Evolutionary conservation across 2,113 vertebrate genomes (phyloP), one percentile per base, ranked within the genome.

Genomic region (Sinocyclocheilus rhinocerous): DNA sequence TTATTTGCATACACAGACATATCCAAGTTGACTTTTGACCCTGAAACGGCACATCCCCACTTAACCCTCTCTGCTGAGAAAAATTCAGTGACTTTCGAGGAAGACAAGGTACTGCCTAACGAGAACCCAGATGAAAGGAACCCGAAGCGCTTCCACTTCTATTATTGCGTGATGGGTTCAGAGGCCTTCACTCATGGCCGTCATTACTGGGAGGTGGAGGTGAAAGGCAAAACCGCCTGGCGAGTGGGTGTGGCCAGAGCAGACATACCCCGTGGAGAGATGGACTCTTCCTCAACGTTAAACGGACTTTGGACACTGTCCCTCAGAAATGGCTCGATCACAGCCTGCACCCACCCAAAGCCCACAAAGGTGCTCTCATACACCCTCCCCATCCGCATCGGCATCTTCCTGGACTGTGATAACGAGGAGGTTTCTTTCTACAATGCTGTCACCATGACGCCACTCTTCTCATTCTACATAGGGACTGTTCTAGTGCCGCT

Each of bases 161-260:
- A 95, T 80, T 95, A 94, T 89, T 92, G 92, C 4, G 36, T 94
- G 52, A 45, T 95, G 69, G 91, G 92, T 6, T 81, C 63, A 0
- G 87, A 93, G 86, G 67, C 91, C 61, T 95, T 95, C 89, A 93
- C 79, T 48, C 84, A 90, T 4, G 94, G 95, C 3, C 91, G 93
- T 6, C 93, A 95, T 88, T 95, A 95, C 92, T 95, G 95, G 95
- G 95, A 95, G 88, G 92, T 95, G 86, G 91, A 93, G 48, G 92
- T 95, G 77, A 91, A 85, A 26, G 4, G 9, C 11, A 95, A 95
- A 88, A 94, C 93, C 0, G 94, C 94, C 0, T 95, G 95, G 95
- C 92, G 91, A 61, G 3, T 95, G 89, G 95, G 95, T 0, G 93
- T 95, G 36, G 95, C 92, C 2, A 86, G 86, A 73, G 94, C 90